Evolutionary conservation across 2,888 invertebrate genomes (phyloP), one percentile per base, ranked within the genome.

Genomic region (Ferdinandea cuprea): DNA sequence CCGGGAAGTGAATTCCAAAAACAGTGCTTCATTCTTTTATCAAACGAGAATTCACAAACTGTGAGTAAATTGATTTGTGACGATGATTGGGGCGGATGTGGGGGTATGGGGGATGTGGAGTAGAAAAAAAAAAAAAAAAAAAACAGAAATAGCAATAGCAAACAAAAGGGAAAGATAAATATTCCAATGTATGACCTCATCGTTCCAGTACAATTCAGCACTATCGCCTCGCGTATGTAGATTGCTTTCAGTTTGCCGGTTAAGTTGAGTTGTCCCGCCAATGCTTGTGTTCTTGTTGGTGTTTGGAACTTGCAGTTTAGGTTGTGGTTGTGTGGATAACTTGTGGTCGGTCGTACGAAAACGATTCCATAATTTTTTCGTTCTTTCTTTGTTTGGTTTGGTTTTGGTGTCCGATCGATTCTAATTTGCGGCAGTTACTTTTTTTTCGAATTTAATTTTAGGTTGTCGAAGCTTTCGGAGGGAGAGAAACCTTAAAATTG

Each of bases 151-250:
- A 6, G 6, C 32, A 37, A 25, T 5, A 40, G 52, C 61, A 52
- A 52, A 37, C 13, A 72, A 35, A 46, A 66, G 28, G 17, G 19
- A 42, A 68, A 56, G 63, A 76, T 76, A 69, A 69, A 69, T 58
- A 80, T 80, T 76, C 63, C 63, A 80, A 44, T 48, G 44, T 50
- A 76, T 80, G 80, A 80, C 76, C 74, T 80, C 80, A 80, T 71
- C 80, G 80, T 80, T 69, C 63, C 58, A 74, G 58, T 32, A 30
- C 40, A 50, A 56, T 72, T 61, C 44, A 46, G 44, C 37, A 71
- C 40, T 42, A 58, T 25, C 30, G 54, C 44, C 17, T 44, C 40
- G 44, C 25, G 13, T 56, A 52, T 59, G 50, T 54, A 25, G 28
- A 48, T 15, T 61, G 48, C 13, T n/a, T 35, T 35, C 35, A 44